Conservation (phyloP, 2,113 vertebrate species). For the Chaetops frenatus region DNA sequence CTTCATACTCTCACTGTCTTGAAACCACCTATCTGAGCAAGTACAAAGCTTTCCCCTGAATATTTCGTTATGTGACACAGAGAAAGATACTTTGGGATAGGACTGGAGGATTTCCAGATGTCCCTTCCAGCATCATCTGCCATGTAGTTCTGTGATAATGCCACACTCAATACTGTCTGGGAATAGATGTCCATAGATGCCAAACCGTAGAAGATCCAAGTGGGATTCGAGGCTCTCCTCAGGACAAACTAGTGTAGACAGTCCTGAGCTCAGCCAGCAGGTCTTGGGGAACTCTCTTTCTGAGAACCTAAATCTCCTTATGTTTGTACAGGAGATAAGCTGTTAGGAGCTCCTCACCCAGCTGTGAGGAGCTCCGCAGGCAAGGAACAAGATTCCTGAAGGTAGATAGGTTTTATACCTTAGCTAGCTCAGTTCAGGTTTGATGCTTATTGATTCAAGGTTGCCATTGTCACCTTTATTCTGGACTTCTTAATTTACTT, state of each 20-base stretch:
- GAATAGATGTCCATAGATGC: background rate
- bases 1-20: background rate
- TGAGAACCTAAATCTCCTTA: background rate
- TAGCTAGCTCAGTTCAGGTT: background rate
- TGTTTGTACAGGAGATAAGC: background rate
- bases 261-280: background rate
- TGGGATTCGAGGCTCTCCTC: background rate
- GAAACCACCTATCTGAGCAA: background rate
- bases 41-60: background rate
- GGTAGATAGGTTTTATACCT: background rate
- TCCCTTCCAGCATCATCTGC: background rate
- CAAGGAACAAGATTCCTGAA: background rate
- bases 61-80: background rate
- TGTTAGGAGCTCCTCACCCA: background rate
- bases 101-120: background rate
- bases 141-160: background rate
- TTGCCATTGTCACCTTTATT: background rate
- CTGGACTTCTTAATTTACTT: background rate
- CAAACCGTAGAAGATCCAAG: rapidly evolving
- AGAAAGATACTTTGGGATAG: background rate
- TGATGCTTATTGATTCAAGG: background rate
- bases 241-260: background rate
- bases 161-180: background rate
- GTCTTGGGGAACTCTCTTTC: background rate
- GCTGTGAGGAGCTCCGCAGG: background rate